Evolutionary conservation across 2,888 invertebrate genomes (phyloP).

Genomic region (Hypselothyrea guttata): DNA sequence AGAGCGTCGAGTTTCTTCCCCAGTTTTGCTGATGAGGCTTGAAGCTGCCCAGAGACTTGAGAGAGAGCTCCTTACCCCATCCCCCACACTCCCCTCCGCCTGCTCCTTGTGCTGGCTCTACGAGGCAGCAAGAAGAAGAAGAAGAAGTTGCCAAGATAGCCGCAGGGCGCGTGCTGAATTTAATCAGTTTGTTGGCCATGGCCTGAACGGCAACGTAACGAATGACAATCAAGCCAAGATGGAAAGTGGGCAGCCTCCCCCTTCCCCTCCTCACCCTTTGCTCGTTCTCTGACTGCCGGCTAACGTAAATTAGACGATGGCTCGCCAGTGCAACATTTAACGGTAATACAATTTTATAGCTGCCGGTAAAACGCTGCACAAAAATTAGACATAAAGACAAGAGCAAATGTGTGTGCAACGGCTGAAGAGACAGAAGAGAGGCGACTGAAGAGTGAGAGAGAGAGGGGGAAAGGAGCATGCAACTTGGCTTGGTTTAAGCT

Average conservation of each 20-base stretch:
- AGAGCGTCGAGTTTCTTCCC: slow-evolving; percentile 74
- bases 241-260: slow-evolving; percentile 69
- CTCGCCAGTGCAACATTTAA: slow-evolving; percentile 75
- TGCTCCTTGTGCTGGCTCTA: slow-evolving; percentile 12
- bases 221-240: slow-evolving; percentile 77
- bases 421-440: slow-evolving; percentile 24
- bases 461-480: not conserved
- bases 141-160: slow-evolving; percentile 78
- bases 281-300: slow-evolving; percentile 46
- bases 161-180: slow-evolving; percentile 82
- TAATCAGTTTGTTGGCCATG: slow-evolving; percentile 78
- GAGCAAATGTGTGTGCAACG: slow-evolving; percentile 40
- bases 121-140: too few relatives aligned
- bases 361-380: slow-evolving; percentile 77
- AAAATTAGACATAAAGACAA: slow-evolving; percentile 73
- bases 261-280: not conserved
- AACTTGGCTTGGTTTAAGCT: too few relatives aligned
- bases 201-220: slow-evolving; percentile 62
- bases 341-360: slow-evolving; percentile 78
- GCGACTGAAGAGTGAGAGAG: not conserved
- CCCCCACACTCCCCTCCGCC: not conserved
- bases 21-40: slow-evolving; percentile 54
- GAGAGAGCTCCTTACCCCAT: slow-evolving; percentile 6
- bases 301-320: slow-evolving; percentile 78
- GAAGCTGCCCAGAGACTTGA: slow-evolving; percentile 21